Percentiles rank a stretch among this genome's conserved stretches.
These are phyloP conservation scores for Diploscapter pachys DNA, from an alignment of 1,140 invertebrate genomes.

Conservation along the genomic window DNA sequence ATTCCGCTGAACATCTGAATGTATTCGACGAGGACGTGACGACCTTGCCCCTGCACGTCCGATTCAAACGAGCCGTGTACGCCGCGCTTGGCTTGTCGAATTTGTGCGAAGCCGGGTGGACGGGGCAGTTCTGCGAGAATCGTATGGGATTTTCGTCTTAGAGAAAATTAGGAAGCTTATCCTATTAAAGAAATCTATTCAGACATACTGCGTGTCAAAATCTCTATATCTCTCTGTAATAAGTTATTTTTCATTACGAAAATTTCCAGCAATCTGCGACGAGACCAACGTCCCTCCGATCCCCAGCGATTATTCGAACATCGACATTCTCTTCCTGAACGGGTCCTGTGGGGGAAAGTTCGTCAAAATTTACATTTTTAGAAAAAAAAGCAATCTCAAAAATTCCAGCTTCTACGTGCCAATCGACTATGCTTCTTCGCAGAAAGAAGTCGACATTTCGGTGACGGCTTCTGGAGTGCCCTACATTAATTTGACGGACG, in stretches of 20 bases:
- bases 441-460: slow-evolving; percentile 4
- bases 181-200: no score
- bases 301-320: background rate
- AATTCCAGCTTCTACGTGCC: slow-evolving; percentile 24
- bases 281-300: background rate
- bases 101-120: slow-evolving; percentile 39
- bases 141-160: slow-evolving; percentile 21
- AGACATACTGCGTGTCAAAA: no score
- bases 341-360: no score
- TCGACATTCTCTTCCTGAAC: no score
- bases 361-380: background rate
- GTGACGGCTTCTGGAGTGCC: slow-evolving; percentile 22
- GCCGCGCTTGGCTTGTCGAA: slow-evolving; percentile 25
- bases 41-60: background rate
- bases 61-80: slow-evolving; percentile 27
- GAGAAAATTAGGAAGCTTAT: background rate
- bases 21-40: no score
- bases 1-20: no score
- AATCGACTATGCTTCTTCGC: slow-evolving; percentile 4
- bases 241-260: no score
- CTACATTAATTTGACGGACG: slow-evolving; percentile 23
- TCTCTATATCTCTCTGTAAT: no score
- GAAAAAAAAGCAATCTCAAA: background rate
- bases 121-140: slow-evolving; percentile 40
- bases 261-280: slow-evolving; percentile 30